Conservation (phyloP, 2,888 invertebrate species). For the Chloroclystis v-ata region DNA sequence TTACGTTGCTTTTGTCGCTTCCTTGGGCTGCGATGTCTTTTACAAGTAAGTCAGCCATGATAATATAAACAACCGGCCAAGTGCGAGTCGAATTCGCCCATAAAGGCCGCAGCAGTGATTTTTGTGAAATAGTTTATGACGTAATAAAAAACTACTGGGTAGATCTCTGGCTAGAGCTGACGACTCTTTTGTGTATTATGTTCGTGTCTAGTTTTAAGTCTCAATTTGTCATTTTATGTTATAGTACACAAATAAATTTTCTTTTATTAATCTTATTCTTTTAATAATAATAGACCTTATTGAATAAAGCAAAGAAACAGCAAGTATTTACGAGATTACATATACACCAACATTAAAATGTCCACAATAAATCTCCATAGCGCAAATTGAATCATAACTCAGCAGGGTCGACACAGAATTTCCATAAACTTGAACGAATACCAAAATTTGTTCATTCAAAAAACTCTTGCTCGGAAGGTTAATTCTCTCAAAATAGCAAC, state of each 20-base stretch:
- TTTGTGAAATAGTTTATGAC: too few relatives aligned
- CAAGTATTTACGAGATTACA: slow-evolving; percentile 17
- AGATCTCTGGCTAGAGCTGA: too few relatives aligned
- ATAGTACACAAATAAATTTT: too few relatives aligned
- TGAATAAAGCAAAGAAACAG: slow-evolving; percentile 6
- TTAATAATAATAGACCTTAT: too few relatives aligned
- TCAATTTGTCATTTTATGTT: too few relatives aligned
- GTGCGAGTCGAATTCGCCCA: too few relatives aligned
- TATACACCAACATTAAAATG: slow-evolving; percentile 19
- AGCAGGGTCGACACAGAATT: slow-evolving; percentile 28
- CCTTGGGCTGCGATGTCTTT: slow-evolving; percentile 47
- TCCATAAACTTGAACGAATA: slow-evolving; percentile 30
- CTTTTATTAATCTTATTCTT: too few relatives aligned
- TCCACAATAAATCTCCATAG: slow-evolving; percentile 29
- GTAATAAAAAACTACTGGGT: too few relatives aligned
- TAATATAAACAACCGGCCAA: background rate
- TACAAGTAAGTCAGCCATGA: slow-evolving; percentile 49
- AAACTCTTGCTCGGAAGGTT: slow-evolving; percentile 23
- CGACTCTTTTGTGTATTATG: too few relatives aligned
- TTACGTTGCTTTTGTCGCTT: slow-evolving; percentile 34
- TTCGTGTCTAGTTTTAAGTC: too few relatives aligned
- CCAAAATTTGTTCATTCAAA: slow-evolving; percentile 26
- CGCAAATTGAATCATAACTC: slow-evolving; percentile 34
- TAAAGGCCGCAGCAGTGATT: too few relatives aligned
- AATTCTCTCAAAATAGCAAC: slow-evolving; percentile 23